Percentiles rank a stretch among this genome's conserved stretches.
Evolutionary conservation across 1,140 invertebrate genomes (phyloP).

Genomic region (Penaeus indicus): DNA sequence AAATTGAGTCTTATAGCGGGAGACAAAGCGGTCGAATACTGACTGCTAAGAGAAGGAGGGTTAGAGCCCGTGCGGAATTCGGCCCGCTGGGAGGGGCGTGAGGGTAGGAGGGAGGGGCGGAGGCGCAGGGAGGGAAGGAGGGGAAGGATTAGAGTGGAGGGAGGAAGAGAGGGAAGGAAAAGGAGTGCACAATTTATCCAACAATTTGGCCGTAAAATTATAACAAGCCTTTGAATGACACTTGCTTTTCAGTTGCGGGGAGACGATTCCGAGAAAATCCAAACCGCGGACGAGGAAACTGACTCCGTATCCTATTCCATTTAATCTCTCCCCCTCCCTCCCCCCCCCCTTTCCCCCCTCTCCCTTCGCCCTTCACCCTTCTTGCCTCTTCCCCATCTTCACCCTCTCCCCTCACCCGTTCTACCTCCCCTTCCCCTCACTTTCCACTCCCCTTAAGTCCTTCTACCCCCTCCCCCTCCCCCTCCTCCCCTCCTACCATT

Average conservation of each 20-base stretch:
- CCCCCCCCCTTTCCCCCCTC: neutral
- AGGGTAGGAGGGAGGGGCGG: neutral
- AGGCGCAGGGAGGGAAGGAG: neutral
- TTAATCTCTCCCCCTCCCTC: neutral
- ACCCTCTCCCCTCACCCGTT: neutral
- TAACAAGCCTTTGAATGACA: conserved; percentile 38
- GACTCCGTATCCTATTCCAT: too few species aligned
- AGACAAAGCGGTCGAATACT: too few species aligned
- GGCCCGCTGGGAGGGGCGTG: too few species aligned
- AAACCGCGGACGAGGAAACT: too few species aligned
- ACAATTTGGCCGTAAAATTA: conserved; percentile 39
- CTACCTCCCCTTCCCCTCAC: neutral
- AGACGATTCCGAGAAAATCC: too few species aligned
- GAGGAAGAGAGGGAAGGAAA: neutral
- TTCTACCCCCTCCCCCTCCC: neutral
- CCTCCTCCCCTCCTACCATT: conserved; percentile 8
- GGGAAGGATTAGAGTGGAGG: conserved; percentile 28
- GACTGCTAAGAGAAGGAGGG: too few species aligned
- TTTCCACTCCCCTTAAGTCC: neutral
- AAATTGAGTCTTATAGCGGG: too few species aligned
- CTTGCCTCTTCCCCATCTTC: neutral
- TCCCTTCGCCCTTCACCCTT: neutral
- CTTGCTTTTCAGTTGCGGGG: conserved; percentile 6
- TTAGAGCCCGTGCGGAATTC: too few species aligned
- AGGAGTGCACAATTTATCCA: conserved; percentile 31